Evolutionary conservation across 1,140 invertebrate species (phyloP).

Genomic region (Drosophila nigromelanica): DNA sequence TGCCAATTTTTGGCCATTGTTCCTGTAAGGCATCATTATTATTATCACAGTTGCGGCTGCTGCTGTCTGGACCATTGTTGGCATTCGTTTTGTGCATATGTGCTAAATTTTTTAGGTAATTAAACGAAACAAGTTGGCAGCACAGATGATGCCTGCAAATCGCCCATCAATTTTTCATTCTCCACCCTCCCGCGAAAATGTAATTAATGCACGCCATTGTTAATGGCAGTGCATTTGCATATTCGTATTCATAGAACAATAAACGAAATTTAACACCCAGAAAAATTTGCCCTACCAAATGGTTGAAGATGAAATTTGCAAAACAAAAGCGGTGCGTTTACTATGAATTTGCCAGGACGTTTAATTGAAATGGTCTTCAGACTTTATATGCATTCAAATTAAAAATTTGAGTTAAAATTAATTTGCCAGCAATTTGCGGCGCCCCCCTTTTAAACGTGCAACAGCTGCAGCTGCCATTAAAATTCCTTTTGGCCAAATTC

Average conservation of each 20-base stretch:
- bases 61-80: conserved; percentile 46
- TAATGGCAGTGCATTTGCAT: conserved; percentile 70
- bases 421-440: conserved; percentile 52
- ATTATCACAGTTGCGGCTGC: conserved; percentile 45
- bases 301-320: conserved; percentile 56
- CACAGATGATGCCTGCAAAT: not conserved
- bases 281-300: conserved; percentile 37
- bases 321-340: conserved; percentile 51
- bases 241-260: conserved; percentile 5
- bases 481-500: conserved; percentile 50
- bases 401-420: conserved; percentile 59
- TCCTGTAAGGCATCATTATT: conserved; percentile 58
- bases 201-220: conserved; percentile 67
- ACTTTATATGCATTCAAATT: conserved; percentile 59
- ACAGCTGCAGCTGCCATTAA: conserved; percentile 67
- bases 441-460: conserved; percentile 12
- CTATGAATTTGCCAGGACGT: not conserved
- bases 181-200: conserved; percentile 23
- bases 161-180: conserved; percentile 58
- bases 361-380: conserved; percentile 19
- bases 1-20: conserved; percentile 15
- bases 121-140: conserved; percentile 43
- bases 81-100: conserved; percentile 74
- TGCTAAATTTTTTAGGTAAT: conserved; percentile 71
- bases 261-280: conserved; percentile 40